These are phyloP conservation scores for Lucifuga dentata DNA, from an alignment of 2,113 vertebrate genomes.

Conservation along the genomic window DNA sequence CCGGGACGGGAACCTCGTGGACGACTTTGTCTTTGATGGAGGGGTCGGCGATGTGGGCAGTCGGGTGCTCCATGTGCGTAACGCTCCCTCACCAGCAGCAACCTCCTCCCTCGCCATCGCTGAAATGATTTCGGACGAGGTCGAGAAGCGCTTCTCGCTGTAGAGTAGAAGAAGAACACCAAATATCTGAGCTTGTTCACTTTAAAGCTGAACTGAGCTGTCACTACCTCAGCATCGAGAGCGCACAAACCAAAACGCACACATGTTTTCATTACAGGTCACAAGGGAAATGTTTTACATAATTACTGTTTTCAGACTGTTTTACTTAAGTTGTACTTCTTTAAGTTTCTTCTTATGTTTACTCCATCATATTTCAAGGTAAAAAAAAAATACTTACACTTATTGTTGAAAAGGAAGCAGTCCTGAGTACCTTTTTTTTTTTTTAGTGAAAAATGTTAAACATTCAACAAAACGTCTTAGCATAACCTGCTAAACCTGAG, in stretches of 20 bases:
- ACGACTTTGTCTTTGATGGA: constrained; percentile 96
- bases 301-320: background rate
- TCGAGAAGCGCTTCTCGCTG: constrained; percentile 84
- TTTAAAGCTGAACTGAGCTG: background rate
- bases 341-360: background rate
- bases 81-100: constrained; percentile 95
- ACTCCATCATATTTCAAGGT: constrained; percentile 6
- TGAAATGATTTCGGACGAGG: constrained; percentile 89
- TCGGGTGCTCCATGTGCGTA: constrained; percentile 92
- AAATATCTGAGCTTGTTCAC: background rate
- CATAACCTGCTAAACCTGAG: no score
- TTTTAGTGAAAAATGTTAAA: background rate
- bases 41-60: constrained; percentile 87
- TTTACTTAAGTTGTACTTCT: background rate
- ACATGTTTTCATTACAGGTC: constrained; percentile 15
- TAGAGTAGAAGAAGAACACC: constrained; percentile 50
- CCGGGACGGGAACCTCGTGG: constrained; percentile 88
- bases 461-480: no score
- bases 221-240: constrained; percentile 14
- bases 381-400: background rate
- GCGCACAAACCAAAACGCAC: background rate
- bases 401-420: background rate
- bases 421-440: background rate
- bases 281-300: constrained; percentile 1
- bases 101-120: constrained; percentile 97